A percentile compares a stretch with the other conserved stretches of the same genome.
Evolutionary conservation across 2,888 invertebrate genomes (phyloP).

Genomic region (Endomychus coccineus): DNA sequence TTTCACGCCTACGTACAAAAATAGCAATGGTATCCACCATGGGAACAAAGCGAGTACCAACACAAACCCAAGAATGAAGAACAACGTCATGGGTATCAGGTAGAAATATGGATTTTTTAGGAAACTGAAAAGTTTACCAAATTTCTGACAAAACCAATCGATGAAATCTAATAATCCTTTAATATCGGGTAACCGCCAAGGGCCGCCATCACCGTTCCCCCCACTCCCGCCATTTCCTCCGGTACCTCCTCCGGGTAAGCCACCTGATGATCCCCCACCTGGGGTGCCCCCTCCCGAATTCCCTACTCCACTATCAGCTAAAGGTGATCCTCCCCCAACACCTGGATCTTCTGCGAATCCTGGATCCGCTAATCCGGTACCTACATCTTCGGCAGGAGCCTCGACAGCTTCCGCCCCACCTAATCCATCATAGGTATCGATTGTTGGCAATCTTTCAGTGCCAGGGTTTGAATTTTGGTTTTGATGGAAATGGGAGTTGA

Average conservation of each 20-base stretch:
- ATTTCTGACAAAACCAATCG: conserved; percentile 25
- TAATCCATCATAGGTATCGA: conserved; percentile 26
- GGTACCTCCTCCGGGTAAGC: conserved; percentile 23
- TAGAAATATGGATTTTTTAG: conserved; percentile 44
- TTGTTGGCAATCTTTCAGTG: conserved; percentile 28
- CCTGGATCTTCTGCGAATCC: conserved; percentile 40
- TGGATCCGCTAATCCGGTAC: conserved; percentile 28
- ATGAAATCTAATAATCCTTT: conserved; percentile 34
- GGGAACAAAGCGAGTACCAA: conserved; percentile 57
- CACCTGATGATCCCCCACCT: conserved; percentile 23
- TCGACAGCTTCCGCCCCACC: conserved; percentile 31
- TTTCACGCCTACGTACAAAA: conserved; percentile 34
- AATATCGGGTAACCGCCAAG: conserved; percentile 32
- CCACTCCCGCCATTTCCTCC: conserved; percentile 23
- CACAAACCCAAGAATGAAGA: conserved; percentile 56
- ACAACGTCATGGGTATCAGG: conserved; percentile 55
- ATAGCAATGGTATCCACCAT: conserved; percentile 51
- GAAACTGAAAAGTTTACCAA: conserved; percentile 27
- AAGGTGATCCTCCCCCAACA: conserved; percentile 34
- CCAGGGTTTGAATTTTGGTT: conserved; percentile 42
- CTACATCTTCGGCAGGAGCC: conserved; percentile 45
- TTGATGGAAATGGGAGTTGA: conserved; percentile 61
- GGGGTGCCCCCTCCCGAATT: conserved; percentile 10
- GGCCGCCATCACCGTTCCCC: conserved; percentile 20
- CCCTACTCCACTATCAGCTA: conserved; percentile 17